Percentiles rank a stretch among this genome's conserved stretches.
These are phyloP conservation scores for Tachina fera DNA, from an alignment of 2,888 invertebrate species.

Conservation along the genomic window DNA sequence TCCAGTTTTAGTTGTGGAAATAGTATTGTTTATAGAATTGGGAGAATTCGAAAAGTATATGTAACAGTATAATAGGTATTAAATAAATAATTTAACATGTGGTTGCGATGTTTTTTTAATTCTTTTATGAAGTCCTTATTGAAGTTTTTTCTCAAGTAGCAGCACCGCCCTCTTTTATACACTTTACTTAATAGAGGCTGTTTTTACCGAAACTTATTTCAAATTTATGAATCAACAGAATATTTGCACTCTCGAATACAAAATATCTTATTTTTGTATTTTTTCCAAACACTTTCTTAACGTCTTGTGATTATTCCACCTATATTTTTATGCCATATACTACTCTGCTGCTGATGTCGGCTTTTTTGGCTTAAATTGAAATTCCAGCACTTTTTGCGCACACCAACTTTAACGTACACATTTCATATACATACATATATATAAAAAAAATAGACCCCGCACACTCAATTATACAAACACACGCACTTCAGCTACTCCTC, in stretches of 20 bases:
- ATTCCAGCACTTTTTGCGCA: constrained; percentile 73
- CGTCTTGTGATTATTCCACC: constrained; percentile 58
- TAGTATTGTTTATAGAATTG: neutral
- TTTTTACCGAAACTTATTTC: constrained; percentile 50
- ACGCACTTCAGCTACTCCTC: constrained; percentile 66
- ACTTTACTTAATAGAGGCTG: constrained; percentile 44
- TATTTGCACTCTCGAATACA: constrained; percentile 73
- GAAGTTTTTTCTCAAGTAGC: constrained; percentile 69
- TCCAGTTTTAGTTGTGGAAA: constrained; percentile 40
- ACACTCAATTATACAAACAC: constrained; percentile 54
- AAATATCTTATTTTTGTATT: constrained; percentile 18
- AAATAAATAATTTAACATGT: constrained; percentile 54
- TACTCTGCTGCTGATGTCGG: constrained; percentile 76
- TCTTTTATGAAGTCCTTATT: constrained; percentile 69
- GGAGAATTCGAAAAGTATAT: constrained; percentile 10
- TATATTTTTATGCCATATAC: constrained; percentile 54
- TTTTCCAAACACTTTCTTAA: constrained; percentile 43
- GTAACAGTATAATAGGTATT: neutral
- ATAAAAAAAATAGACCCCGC: constrained; percentile 23
- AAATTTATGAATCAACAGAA: constrained; percentile 79
- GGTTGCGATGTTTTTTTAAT: constrained; percentile 66
- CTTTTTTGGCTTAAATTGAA: constrained; percentile 77
- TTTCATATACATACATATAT: constrained; percentile 12
- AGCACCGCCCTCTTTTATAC: constrained; percentile 72
- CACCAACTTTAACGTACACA: constrained; percentile 65